A percentile compares a stretch with the other conserved stretches of the same genome.
These are phyloP conservation scores for Rallus limicola DNA, from an alignment of 2,113 vertebrate genomes.

Conservation along the genomic window DNA sequence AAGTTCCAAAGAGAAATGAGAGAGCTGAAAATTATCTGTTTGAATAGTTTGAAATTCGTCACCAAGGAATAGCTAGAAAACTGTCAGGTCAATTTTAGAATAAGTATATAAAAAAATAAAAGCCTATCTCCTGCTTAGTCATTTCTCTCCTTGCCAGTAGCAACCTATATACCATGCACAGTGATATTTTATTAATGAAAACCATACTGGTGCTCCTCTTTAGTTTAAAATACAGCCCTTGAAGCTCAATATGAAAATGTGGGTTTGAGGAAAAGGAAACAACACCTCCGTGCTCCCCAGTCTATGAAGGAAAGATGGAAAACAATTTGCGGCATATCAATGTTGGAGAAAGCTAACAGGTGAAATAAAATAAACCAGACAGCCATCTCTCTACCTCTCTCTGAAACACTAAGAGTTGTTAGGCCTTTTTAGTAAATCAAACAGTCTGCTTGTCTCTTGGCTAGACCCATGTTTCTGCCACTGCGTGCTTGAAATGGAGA, in stretches of 20 bases:
- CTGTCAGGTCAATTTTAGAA: conserved; percentile 45
- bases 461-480: neutral
- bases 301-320: neutral
- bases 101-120: neutral
- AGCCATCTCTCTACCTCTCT: neutral
- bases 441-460: neutral
- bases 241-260: conserved; percentile 21
- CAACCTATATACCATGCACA: neutral
- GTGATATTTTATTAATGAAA: conserved; percentile 55
- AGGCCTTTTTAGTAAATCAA: conserved; percentile 41
- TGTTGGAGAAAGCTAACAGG: neutral
- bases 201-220: neutral
- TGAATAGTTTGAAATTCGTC: conserved; percentile 36
- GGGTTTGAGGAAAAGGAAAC: neutral
- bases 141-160: conserved; percentile 30
- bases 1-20: conserved; percentile 37
- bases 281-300: neutral
- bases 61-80: conserved; percentile 39
- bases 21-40: conserved; percentile 48
- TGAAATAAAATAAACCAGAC: neutral
- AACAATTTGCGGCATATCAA: neutral
- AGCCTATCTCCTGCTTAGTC: neutral
- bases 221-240: conserved; percentile 38
- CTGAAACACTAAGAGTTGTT: neutral
- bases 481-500: neutral